These are phyloP conservation scores for Drosophila funebris DNA, from an alignment of 1,140 invertebrate species.

Conservation along the genomic window DNA sequence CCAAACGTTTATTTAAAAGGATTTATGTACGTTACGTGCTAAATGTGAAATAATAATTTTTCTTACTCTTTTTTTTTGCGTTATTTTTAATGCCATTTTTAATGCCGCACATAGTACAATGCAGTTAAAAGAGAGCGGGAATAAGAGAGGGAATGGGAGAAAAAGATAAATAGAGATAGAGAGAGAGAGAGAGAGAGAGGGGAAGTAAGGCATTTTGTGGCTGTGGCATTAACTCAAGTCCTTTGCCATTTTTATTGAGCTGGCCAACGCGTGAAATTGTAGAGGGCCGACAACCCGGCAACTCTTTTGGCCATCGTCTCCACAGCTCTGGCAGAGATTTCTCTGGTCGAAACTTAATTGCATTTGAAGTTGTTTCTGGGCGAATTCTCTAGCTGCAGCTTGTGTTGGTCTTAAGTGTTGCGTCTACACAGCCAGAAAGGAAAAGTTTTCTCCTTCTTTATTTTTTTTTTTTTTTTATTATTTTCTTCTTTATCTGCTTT, in stretches of 20 bases:
- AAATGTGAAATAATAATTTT: slow-evolving; percentile 82
- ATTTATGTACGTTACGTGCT: slow-evolving; percentile 82
- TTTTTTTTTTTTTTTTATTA: slow-evolving; percentile 6
- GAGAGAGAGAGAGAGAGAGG: background rate
- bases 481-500: slow-evolving; percentile 28
- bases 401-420: slow-evolving; percentile 57
- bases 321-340: slow-evolving; percentile 53
- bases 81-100: slow-evolving; percentile 46
- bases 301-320: slow-evolving; percentile 18
- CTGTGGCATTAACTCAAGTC: slow-evolving; percentile 70
- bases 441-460: slow-evolving; percentile 61
- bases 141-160: background rate
- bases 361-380: slow-evolving; percentile 63
- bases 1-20: slow-evolving; percentile 82
- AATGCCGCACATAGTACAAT: slow-evolving; percentile 53
- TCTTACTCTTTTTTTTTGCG: slow-evolving; percentile 48
- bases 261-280: slow-evolving; percentile 72
- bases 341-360: slow-evolving; percentile 65
- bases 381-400: background rate
- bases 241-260: slow-evolving; percentile 76
- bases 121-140: slow-evolving; percentile 17
- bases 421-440: slow-evolving; percentile 54
- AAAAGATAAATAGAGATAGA: no score
- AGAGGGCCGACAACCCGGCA: slow-evolving; percentile 43
- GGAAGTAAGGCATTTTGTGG: slow-evolving; percentile 25